Evolutionary conservation across 2,113 vertebrate genomes (phyloP).

Genomic region (Boleophthalmus pectinirostris): DNA sequence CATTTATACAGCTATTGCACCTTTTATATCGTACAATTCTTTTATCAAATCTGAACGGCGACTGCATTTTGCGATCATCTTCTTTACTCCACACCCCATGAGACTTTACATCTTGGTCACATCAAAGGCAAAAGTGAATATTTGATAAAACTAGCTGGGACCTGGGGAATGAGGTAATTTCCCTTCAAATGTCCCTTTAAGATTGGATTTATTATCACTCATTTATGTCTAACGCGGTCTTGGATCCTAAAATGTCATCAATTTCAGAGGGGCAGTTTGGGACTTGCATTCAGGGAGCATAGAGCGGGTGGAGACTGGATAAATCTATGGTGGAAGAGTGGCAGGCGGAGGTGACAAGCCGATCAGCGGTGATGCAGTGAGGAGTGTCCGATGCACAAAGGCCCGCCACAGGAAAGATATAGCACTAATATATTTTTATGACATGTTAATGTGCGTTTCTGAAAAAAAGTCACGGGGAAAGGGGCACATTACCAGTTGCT

Average conservation of each 20-base stretch:
- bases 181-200: constrained; percentile 69
- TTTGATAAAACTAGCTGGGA: constrained; percentile 53
- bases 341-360: constrained; percentile 65
- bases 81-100: constrained; percentile 43
- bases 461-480: background rate
- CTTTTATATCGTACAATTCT: constrained; percentile 41
- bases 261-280: constrained; percentile 54
- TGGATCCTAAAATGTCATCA: constrained; percentile 70
- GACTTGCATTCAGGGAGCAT: constrained; percentile 47
- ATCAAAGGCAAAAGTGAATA: constrained; percentile 63
- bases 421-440: constrained; percentile 45
- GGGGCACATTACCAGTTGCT: background rate
- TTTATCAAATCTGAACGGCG: constrained; percentile 56
- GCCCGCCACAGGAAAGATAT: constrained; percentile 48
- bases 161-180: constrained; percentile 63
- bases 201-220: constrained; percentile 73
- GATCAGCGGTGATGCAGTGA: constrained; percentile 66
- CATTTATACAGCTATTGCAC: constrained; percentile 51
- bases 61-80: constrained; percentile 45
- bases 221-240: constrained; percentile 68
- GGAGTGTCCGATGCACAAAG: constrained; percentile 48
- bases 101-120: constrained; percentile 57
- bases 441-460: constrained; percentile 10
- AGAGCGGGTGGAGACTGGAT: constrained; percentile 51
- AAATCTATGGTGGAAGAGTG: constrained; percentile 62